Percentiles rank a stretch among this genome's conserved stretches.
phyloP scores from a whole-genome alignment of 2,888 invertebrate species.

The Drosophila pseudotakahashii region DNA sequence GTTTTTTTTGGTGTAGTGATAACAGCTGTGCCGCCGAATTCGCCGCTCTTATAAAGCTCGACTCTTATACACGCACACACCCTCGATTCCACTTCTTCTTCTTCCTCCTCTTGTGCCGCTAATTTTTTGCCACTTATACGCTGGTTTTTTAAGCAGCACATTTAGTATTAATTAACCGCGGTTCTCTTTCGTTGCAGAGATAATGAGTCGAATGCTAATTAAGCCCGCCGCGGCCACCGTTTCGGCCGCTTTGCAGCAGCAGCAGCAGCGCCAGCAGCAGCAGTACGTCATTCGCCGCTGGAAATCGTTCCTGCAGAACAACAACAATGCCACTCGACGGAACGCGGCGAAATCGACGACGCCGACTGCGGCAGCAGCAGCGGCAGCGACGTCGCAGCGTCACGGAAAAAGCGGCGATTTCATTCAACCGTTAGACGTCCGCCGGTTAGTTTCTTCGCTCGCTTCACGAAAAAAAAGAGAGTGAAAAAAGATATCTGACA shows the following conservation, averaged over 20 bases:
- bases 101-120: slow-evolving; percentile 7
- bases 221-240: slow-evolving; percentile 49
- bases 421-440: slow-evolving; percentile 58
- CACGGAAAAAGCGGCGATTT: slow-evolving; percentile 52
- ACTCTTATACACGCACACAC: slow-evolving; percentile 52
- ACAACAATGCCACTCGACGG: slow-evolving; percentile 63
- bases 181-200: slow-evolving; percentile 17
- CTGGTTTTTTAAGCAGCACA: not conserved
- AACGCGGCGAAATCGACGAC: slow-evolving; percentile 35
- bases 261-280: slow-evolving; percentile 47
- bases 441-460: slow-evolving; percentile 57
- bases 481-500: not conserved
- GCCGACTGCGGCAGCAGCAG: slow-evolving; percentile 50
- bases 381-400: slow-evolving; percentile 44
- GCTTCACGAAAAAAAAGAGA: not conserved
- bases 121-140: not conserved
- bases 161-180: not conserved
- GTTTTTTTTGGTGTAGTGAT: slow-evolving; percentile 10
- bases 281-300: slow-evolving; percentile 78
- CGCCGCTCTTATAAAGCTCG: slow-evolving; percentile 60
- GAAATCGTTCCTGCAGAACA: slow-evolving; percentile 79
- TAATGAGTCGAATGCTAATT: slow-evolving; percentile 79
- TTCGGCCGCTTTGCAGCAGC: slow-evolving; percentile 13
- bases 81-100: not conserved
- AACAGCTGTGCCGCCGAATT: slow-evolving; percentile 21